These are phyloP conservation scores for Neosalanx taihuensis DNA, from an alignment of 2,797 vertebrate genomes.

Conservation along the genomic window DNA sequence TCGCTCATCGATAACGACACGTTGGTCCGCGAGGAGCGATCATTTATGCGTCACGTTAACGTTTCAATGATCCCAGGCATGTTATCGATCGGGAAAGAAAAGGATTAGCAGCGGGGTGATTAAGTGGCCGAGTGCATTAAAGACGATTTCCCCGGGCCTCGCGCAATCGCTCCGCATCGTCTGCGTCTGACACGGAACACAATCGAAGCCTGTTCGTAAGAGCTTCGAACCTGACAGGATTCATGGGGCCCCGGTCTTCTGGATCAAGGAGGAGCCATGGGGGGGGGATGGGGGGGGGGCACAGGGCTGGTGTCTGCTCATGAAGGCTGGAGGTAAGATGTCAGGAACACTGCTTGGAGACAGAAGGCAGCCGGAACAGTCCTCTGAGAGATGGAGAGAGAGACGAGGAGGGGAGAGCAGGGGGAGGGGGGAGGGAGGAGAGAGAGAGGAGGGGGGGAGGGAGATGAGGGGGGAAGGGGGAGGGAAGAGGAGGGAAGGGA, in stretches of 20 bases:
- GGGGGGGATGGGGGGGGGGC: too few species aligned
- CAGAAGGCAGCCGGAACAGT: too few species aligned
- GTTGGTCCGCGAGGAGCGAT: neutral
- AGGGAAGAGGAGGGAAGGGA: slow-evolving; percentile 15
- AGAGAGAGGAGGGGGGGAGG: slow-evolving; percentile 14
- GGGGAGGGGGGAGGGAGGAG: slow-evolving; percentile 19
- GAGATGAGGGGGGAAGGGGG: slow-evolving; percentile 13
- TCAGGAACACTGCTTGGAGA: too few species aligned
- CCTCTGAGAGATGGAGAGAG: slow-evolving; percentile 12
- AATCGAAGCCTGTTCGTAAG: too few species aligned
- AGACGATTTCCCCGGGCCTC: too few species aligned
- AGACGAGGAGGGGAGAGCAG: neutral
- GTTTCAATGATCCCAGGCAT: neutral
- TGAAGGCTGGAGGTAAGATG: slow-evolving; percentile 68
- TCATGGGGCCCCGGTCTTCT: too few species aligned
- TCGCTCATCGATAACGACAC: slow-evolving; percentile 45
- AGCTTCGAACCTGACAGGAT: too few species aligned
- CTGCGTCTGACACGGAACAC: too few species aligned
- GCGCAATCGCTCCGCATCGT: too few species aligned
- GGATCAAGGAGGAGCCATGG: too few species aligned
- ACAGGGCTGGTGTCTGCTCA: slow-evolving; percentile 53
- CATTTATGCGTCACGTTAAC: neutral
- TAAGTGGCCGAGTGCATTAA: too few species aligned
- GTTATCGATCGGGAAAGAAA: neutral
- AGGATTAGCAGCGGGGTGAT: too few species aligned